phyloP scores from a whole-genome alignment of 2,113 vertebrate species.

The Megalops atlanticus region DNA sequence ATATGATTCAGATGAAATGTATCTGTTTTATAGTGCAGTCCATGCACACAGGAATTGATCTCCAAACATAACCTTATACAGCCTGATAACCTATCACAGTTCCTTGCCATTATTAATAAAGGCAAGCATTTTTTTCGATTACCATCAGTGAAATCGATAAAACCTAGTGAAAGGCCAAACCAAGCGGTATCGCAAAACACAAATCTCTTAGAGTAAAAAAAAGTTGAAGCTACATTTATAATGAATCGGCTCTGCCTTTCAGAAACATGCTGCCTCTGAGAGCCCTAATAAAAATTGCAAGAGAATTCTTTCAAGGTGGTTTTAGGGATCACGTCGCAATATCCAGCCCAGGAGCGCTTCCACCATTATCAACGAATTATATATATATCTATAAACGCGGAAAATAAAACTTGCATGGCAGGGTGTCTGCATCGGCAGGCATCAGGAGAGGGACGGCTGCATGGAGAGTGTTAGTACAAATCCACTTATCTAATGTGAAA shows the following conservation, averaged over 20 bases:
- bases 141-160: background rate
- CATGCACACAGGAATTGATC: no score
- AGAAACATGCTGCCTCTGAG: slow-evolving; percentile 48
- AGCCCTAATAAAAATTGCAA: slow-evolving; percentile 56
- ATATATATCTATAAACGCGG: background rate
- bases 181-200: slow-evolving; percentile 14
- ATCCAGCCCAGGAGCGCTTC: slow-evolving; percentile 10
- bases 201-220: slow-evolving; percentile 5
- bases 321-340: slow-evolving; percentile 17
- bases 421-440: background rate
- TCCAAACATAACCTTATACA: background rate
- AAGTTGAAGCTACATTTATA: slow-evolving; percentile 48
- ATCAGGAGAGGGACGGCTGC: background rate
- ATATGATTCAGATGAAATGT: background rate
- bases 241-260: slow-evolving; percentile 53
- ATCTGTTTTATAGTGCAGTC: background rate
- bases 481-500: background rate
- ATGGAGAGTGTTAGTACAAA: background rate
- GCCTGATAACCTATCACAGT: background rate
- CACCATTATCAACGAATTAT: slow-evolving; percentile 11
- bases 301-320: slow-evolving; percentile 49
- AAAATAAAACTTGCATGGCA: slow-evolving; percentile 17
- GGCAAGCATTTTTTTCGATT: background rate
- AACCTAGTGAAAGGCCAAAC: background rate
- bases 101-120: background rate